phyloP scores from a whole-genome alignment of 1,140 invertebrate genomes.

The Gerris buenoi region DNA sequence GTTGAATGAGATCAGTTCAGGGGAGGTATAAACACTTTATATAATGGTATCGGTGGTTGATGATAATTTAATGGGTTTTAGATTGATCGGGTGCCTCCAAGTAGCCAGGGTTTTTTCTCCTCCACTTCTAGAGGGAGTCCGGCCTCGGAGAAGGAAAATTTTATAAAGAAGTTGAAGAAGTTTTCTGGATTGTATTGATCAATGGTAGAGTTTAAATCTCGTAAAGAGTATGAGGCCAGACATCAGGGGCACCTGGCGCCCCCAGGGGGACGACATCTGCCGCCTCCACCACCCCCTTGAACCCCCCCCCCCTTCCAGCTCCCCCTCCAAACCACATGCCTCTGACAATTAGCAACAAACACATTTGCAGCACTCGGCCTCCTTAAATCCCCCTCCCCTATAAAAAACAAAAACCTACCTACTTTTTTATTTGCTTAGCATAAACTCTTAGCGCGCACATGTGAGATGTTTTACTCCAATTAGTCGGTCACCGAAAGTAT shows the following conservation, averaged over 20 bases:
- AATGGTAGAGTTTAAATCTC: neutral
- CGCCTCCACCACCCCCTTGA: neutral
- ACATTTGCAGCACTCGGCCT: neutral
- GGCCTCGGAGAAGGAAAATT: neutral
- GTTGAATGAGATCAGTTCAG: neutral
- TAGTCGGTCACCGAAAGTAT: no score
- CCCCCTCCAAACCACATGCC: conserved; percentile 38
- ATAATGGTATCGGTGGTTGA: neutral
- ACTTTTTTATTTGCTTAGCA: no score
- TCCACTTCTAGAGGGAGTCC: neutral
- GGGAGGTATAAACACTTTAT: neutral
- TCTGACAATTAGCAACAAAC: conserved; percentile 45
- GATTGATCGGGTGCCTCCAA: neutral
- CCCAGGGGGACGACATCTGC: neutral
- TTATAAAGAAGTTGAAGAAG: neutral
- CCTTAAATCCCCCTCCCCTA: neutral
- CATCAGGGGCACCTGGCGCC: conserved; percentile 2
- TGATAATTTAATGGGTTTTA: neutral
- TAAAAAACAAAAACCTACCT: neutral
- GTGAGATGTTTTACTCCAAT: no score
- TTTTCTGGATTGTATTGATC: neutral
- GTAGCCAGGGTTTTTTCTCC: no score
- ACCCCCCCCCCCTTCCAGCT: conserved; percentile 8
- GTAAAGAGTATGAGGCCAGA: neutral
- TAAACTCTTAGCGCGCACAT: no score